Evolutionary conservation across 53 echinoderm and acorn worm genomes (phyloP), one percentile per base, ranked within the genome.

Genomic region (Crossaster papposus): DNA sequence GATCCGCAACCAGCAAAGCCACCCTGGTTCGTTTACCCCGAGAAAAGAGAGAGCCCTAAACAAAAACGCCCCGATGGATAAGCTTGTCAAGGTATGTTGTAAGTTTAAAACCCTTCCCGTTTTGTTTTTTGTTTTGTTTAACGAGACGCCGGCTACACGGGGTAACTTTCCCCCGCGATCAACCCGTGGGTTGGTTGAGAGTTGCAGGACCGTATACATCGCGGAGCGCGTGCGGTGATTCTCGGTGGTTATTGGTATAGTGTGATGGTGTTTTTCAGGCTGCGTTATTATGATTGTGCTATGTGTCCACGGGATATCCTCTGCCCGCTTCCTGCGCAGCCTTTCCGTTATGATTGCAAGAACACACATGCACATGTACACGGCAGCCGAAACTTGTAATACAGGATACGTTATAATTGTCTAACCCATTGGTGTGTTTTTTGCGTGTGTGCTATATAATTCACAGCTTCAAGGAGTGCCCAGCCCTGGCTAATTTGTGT

Each of bases 261-360:
- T n/a, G 37, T 37, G 51, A 30, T 23, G 70, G 22, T 73, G 85
- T 73, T 85, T 32, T 72, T 71, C 24, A 51, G 85, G 72, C 85
- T 51, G 72, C 22, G 17, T 13, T n/a, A 85, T 72, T 70, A 71
- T 85, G 29, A 71, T 85, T 65, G 65, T 74, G 28, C 85, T 9
- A 44, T 44, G 24, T 85, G 84, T 51, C 72, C 73, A 72, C 72
- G 85, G 85, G 85, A 85, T 85, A 85, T 85, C 85, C 85, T 85
- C 5, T 72, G 33, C 85, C 72, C 51, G 73, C 70, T 85, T 85
- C 85, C 85, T 73, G 51, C 71, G 17, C 30, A 51, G 5, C 23
- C 71, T 72, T 72, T 85, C 85, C 85, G 85, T 30, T 51, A 53
- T 24, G 85, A 52, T 85, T 72, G 73, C 54, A 14, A 83, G 85